Evolutionary conservation across 2,888 invertebrate species (phyloP).

Genomic region (Aleiodes testaceus): DNA sequence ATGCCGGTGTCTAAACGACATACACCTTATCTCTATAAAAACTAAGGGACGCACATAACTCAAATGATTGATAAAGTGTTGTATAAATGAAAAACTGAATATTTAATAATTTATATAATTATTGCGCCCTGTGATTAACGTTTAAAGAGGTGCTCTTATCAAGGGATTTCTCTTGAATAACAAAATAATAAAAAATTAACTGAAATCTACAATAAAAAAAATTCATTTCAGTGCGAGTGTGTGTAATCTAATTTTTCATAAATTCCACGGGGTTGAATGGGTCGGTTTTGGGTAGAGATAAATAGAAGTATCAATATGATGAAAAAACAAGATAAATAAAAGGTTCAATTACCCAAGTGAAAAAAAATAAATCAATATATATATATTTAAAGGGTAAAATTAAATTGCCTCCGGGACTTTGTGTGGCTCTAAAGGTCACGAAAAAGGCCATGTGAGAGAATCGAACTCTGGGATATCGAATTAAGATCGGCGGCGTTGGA

Average conservation of each 20-base stretch:
- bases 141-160: constrained; percentile 29
- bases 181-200: constrained; percentile 19
- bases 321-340: constrained; percentile 8
- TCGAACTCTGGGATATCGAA: constrained; percentile 44
- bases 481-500: constrained; percentile 51
- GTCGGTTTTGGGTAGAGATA: not conserved
- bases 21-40: constrained; percentile 53
- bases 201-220: constrained; percentile 31
- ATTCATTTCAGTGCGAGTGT: constrained; percentile 38
- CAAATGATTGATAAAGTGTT: constrained; percentile 23
- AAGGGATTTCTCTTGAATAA: constrained; percentile 11
- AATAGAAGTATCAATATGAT: constrained; percentile 1
- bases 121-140: constrained; percentile 29
- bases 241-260: constrained; percentile 29
- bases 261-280: constrained; percentile 7
- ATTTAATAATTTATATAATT: constrained; percentile 41
- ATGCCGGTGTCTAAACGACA: constrained; percentile 61
- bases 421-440: constrained; percentile 26
- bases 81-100: constrained; percentile 41
- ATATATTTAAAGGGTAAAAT: not conserved
- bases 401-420: not conserved
- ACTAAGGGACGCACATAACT: constrained; percentile 56
- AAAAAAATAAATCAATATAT: constrained; percentile 3
- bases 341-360: not conserved
- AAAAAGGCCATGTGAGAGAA: not conserved